Percentiles rank a stretch among this genome's conserved stretches.
Evolutionary conservation across 2,888 invertebrate species (phyloP).

Genomic region (Tenthredo livida): DNA sequence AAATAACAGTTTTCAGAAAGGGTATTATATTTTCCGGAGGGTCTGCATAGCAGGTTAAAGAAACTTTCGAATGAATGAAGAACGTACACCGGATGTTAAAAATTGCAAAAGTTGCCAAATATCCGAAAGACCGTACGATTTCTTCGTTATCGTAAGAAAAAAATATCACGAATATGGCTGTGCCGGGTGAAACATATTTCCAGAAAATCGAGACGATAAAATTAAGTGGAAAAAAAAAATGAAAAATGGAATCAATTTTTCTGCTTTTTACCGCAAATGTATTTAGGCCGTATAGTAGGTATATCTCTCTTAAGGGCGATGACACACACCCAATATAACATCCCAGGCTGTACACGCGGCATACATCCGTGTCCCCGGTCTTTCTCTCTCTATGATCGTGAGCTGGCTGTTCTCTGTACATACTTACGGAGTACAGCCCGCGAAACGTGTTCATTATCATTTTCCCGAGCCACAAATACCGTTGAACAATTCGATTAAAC

Average conservation of each 20-base stretch:
- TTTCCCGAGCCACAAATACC: background rate
- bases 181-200: background rate
- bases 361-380: background rate
- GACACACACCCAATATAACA: slow-evolving; percentile 43
- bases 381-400: background rate
- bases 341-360: background rate
- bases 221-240: background rate
- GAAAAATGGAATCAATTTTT: background rate
- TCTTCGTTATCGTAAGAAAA: background rate
- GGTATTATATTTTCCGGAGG: too few relatives aligned
- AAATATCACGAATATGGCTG: background rate
- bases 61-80: too few relatives aligned
- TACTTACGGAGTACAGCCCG: background rate
- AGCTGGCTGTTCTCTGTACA: background rate
- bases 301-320: slow-evolving; percentile 42
- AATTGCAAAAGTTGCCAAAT: too few relatives aligned
- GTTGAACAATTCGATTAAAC: background rate
- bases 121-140: too few relatives aligned
- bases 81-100: too few relatives aligned
- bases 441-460: background rate
- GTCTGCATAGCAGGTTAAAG: too few relatives aligned
- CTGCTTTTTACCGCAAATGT: background rate
- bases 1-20: too few relatives aligned
- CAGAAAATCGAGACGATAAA: background rate
- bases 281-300: slow-evolving; percentile 33